These are phyloP conservation scores for Eriosoma lanigerum DNA, from an alignment of 1,140 invertebrate genomes.

Conservation along the genomic window DNA sequence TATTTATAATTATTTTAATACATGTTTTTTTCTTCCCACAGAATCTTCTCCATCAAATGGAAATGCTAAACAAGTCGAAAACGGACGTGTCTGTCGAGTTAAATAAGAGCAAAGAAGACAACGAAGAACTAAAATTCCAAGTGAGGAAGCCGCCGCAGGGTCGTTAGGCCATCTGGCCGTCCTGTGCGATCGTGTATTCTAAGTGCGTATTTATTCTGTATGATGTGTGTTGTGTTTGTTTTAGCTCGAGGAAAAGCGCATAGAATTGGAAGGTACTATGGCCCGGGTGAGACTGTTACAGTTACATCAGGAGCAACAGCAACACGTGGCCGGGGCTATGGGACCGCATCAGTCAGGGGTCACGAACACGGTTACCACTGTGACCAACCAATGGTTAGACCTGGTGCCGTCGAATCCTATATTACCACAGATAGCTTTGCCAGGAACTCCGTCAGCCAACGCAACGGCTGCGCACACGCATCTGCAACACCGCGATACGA, in stretches of 20 bases:
- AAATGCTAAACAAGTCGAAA: conserved; percentile 66
- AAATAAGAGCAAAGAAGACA: conserved; percentile 73
- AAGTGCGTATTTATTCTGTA: not conserved
- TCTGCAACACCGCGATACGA: too few species aligned
- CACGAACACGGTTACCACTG: not conserved
- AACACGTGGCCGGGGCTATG: conserved; percentile 54
- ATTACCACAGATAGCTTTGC: conserved; percentile 53
- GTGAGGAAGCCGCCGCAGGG: conserved; percentile 59
- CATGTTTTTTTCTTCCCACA: too few species aligned
- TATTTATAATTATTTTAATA: too few species aligned
- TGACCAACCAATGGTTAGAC: conserved; percentile 56
- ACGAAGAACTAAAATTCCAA: conserved; percentile 79
- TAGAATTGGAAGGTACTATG: conserved; percentile 77
- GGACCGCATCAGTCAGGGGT: not conserved
- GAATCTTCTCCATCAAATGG: conserved; percentile 70
- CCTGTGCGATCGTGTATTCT: too few species aligned
- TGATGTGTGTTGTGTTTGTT: conserved; percentile 55
- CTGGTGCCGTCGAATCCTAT: conserved; percentile 53
- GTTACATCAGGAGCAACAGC: conserved; percentile 57
- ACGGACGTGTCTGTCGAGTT: conserved; percentile 68
- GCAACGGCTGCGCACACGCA: too few species aligned
- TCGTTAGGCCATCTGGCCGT: not conserved
- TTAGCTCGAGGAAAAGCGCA: conserved; percentile 77
- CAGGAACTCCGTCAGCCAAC: conserved; percentile 53
- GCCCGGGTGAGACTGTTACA: conserved; percentile 74